Conservation (phyloP, 1,140 invertebrate genomes). For the Drosophila tsacasi region DNA sequence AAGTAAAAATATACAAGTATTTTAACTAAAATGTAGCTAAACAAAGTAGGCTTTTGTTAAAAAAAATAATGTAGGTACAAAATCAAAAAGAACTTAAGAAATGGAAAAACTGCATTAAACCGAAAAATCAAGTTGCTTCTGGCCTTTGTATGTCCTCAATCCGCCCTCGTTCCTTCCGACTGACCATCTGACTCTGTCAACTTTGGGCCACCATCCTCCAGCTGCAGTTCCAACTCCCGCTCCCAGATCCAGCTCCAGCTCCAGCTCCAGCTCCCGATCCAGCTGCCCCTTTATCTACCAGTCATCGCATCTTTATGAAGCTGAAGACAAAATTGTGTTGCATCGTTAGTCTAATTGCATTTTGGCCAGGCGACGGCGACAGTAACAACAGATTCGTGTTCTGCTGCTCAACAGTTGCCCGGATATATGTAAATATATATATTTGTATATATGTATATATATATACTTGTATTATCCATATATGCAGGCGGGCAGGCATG, state of each 20-base stretch:
- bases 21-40: too few species aligned
- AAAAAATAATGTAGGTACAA: not conserved
- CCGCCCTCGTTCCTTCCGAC: slow-evolving; percentile 4
- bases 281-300: slow-evolving; percentile 17
- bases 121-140: not conserved
- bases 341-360: slow-evolving; percentile 83
- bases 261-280: not conserved
- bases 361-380: slow-evolving; percentile 54
- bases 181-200: slow-evolving; percentile 32
- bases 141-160: not conserved
- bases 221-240: not conserved
- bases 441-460: not conserved
- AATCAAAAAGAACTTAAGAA: not conserved
- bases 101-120: not conserved
- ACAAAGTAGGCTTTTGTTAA: not conserved
- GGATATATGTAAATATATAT: too few species aligned
- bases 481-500: slow-evolving; percentile 49
- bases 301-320: slow-evolving; percentile 59
- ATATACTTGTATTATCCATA: slow-evolving; percentile 1
- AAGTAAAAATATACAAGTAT: too few species aligned
- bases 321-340: slow-evolving; percentile 81
- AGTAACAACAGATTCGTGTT: slow-evolving; percentile 59
- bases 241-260: not conserved
- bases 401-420: slow-evolving; percentile 38
- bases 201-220: not conserved